These are phyloP conservation scores for Xanthorhoe designata DNA, from an alignment of 2,888 invertebrate genomes.

Conservation along the genomic window DNA sequence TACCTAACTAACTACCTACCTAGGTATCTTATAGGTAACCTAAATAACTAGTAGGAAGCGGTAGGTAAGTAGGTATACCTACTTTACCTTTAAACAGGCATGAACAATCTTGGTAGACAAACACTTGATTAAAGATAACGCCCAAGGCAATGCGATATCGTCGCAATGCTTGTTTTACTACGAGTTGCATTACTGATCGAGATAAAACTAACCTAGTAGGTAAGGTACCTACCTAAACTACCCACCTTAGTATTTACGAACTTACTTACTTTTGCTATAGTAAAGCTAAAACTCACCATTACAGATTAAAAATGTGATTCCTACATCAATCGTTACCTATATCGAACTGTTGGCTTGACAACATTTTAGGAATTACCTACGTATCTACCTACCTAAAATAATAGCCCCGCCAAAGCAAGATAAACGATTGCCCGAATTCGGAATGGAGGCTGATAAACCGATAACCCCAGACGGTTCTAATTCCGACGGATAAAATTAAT, in stretches of 20 bases:
- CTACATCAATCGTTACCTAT: too few species aligned
- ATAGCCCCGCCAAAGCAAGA: constrained; percentile 8
- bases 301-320: too few species aligned
- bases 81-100: not conserved
- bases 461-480: constrained; percentile 36
- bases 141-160: constrained; percentile 3
- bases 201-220: too few species aligned
- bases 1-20: too few species aligned
- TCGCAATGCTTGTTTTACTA: not conserved
- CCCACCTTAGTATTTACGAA: too few species aligned
- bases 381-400: constrained; percentile 1
- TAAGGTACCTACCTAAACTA: too few species aligned
- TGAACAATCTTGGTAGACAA: constrained; percentile 5
- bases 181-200: not conserved
- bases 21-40: not conserved
- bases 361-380: not conserved
- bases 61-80: not conserved
- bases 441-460: constrained; percentile 37
- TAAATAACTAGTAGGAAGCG: not conserved
- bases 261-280: too few species aligned
- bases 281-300: too few species aligned
- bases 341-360: too few species aligned
- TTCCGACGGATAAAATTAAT: constrained; percentile 35
- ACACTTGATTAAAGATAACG: constrained; percentile 23
- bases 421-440: constrained; percentile 33